Base-by-base conservation (phyloP, 2,113 vertebrate genomes). In the Campylomormyrus numenius region DNA sequence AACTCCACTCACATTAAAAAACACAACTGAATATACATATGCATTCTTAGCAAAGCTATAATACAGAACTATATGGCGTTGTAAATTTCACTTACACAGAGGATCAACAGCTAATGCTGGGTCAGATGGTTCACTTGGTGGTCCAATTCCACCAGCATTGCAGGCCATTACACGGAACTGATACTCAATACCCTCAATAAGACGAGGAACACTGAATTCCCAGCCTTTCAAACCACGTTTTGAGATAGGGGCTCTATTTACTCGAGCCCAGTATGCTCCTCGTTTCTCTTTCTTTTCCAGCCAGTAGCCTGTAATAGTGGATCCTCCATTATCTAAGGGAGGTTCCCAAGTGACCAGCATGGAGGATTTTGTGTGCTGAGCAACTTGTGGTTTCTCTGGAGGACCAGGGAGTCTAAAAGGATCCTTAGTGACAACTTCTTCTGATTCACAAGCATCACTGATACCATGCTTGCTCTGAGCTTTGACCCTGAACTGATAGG, bases 261-360 rank as follows among this genome's bases (percentile, higher is more conserved):
- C 97, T 91, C 96, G 97, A 92, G 98, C 95, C 98, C 98, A 99
- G 92, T 99, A 98, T 90, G 92, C 93, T 2, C 97, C 96, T 88
- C 97, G 97, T 77, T 97, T 97, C 91, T 99, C 97, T 94, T 97
- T 97, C 93, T 99, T 99, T 94, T 99, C 98, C 89, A 99, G 91
- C 98, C 98, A 99, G 93, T 99, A 99, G 90, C 98, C 98, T 80
- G 96, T 97, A 89, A 99, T 98, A 70, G 94, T 95, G 91, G 98
- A 97, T 88, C 98, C 98, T 0, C 98, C 98, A 10, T 95, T 96
- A 90, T 98, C 96, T 94, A 96, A 91, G 88, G 98, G 98, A 92
- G 98, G 97, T 21, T 98, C 96, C 98, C 98, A 99, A 89, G 97
- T 96, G 77, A 99, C 95, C 48, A 98, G 93, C 97, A 99, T 99